phyloP scores from a whole-genome alignment of 92 coral and sea anemone genomes.

The Porites lobata region DNA sequence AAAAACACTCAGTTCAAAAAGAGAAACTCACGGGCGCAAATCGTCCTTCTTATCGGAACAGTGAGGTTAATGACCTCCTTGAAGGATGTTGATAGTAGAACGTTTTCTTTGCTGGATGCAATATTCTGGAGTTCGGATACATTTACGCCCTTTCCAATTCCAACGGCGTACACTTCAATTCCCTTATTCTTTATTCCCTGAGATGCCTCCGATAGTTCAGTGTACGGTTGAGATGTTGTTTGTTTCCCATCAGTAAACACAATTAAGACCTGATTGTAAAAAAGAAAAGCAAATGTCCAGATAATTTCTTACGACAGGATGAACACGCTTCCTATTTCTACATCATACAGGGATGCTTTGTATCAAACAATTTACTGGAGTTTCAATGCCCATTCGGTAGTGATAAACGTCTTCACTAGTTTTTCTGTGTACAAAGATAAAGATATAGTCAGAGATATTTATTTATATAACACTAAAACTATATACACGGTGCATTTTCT shows the following conservation, averaged over 20 bases:
- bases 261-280: slow-evolving; percentile 38
- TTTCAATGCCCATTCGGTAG: too few relatives aligned
- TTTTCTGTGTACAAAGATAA: too few relatives aligned
- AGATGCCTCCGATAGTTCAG: slow-evolving; percentile 39
- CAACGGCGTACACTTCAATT: slow-evolving; percentile 62
- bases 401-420: too few relatives aligned
- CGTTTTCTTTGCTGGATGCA: slow-evolving; percentile 60
- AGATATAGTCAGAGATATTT: too few relatives aligned
- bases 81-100: slow-evolving; percentile 26
- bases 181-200: slow-evolving; percentile 48
- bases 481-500: too few relatives aligned
- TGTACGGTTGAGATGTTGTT: slow-evolving; percentile 50
- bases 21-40: slow-evolving; percentile 20
- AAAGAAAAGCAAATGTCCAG: neutral
- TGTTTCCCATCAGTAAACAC: slow-evolving; percentile 68
- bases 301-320: neutral
- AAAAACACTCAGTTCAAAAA: neutral
- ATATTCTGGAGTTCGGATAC: slow-evolving; percentile 57
- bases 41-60: neutral
- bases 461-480: too few relatives aligned
- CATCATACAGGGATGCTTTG: too few relatives aligned
- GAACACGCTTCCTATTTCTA: too few relatives aligned
- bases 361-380: too few relatives aligned
- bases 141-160: slow-evolving; percentile 50
- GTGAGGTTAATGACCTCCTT: slow-evolving; percentile 24